A percentile compares a stretch with the other conserved stretches of the same genome.
phyloP scores from a whole-genome alignment of 2,797 vertebrate species.

The Triplophysa yarkandensis region DNA sequence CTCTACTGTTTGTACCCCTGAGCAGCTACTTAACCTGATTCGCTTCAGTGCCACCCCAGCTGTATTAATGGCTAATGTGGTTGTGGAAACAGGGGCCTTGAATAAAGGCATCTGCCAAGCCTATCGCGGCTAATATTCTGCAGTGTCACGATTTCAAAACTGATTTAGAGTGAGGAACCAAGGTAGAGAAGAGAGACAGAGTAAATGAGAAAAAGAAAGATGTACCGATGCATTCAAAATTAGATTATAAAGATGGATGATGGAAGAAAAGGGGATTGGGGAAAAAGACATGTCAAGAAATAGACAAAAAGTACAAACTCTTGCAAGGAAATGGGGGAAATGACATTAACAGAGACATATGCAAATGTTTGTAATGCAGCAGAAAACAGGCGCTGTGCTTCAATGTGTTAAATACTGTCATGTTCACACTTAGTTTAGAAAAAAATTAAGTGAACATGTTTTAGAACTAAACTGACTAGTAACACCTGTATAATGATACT shows the following conservation, averaged over 20 bases:
- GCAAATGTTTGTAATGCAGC: not conserved
- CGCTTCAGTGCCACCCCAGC: constrained; percentile 70
- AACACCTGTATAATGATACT: not conserved
- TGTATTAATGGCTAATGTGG: constrained; percentile 76
- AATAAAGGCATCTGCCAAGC: constrained; percentile 76
- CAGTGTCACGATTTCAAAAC: constrained; percentile 45
- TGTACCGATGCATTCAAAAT: constrained; percentile 41
- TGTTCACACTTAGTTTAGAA: not conserved
- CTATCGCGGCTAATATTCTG: constrained; percentile 72
- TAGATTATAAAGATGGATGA: constrained; percentile 20
- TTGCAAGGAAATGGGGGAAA: not conserved
- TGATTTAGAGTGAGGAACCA: constrained; percentile 29
- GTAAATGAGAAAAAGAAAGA: constrained; percentile 50
- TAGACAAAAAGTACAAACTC: not conserved
- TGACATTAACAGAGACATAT: not conserved
- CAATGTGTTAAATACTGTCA: not conserved
- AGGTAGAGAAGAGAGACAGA: constrained; percentile 10
- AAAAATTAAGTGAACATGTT: not conserved
- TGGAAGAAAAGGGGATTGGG: not conserved
- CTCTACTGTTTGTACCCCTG: constrained; percentile 65
- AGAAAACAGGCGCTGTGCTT: not conserved
- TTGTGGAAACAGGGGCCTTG: constrained; percentile 72
- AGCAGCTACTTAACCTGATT: constrained; percentile 72
- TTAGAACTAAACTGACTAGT: not conserved
- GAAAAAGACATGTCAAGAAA: constrained; percentile 4